phyloP scores from a whole-genome alignment of 2,113 vertebrate genomes.

The Sarotherodon lohbergeri region DNA sequence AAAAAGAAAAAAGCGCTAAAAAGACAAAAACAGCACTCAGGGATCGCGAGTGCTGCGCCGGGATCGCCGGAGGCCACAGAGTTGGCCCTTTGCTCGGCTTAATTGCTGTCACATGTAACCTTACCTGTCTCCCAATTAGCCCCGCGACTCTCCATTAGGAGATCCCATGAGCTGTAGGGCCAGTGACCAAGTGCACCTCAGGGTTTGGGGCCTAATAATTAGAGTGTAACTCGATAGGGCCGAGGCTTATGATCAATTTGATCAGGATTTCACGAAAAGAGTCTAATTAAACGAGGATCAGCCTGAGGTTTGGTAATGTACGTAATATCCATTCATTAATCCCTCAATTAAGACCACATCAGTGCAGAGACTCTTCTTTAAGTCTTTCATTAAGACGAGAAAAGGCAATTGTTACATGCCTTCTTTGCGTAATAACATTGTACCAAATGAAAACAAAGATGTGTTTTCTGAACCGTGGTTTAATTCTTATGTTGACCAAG shows the following conservation, averaged over 20 bases:
- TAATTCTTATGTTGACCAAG: neutral
- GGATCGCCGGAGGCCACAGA: conserved; percentile 53
- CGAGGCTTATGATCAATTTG: conserved; percentile 44
- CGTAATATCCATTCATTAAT: neutral
- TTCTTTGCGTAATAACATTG: neutral
- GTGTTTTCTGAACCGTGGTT: neutral
- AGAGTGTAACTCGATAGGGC: conserved; percentile 67
- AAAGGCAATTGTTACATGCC: neutral
- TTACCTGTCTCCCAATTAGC: conserved; percentile 79
- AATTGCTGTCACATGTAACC: conserved; percentile 82
- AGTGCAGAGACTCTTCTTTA: neutral
- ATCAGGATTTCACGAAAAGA: conserved; percentile 15
- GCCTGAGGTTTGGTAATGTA: conserved; percentile 1
- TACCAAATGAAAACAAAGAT: neutral
- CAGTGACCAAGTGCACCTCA: conserved; percentile 48
- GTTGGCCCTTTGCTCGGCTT: conserved; percentile 64
- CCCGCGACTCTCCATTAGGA: conserved; percentile 71
- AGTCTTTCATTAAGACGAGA: neutral
- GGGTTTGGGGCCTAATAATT: conserved; percentile 61
- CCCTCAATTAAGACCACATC: neutral
- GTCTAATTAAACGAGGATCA: conserved; percentile 54
- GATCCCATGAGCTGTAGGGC: conserved; percentile 60
- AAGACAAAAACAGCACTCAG: neutral
- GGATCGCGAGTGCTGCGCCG: conserved; percentile 16
- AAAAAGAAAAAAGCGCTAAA: neutral